A percentile compares a stretch with the other conserved stretches of the same genome.
Evolutionary conservation across 2,888 invertebrate species (phyloP).

Genomic region (Hirtodrosophila duncani): DNA sequence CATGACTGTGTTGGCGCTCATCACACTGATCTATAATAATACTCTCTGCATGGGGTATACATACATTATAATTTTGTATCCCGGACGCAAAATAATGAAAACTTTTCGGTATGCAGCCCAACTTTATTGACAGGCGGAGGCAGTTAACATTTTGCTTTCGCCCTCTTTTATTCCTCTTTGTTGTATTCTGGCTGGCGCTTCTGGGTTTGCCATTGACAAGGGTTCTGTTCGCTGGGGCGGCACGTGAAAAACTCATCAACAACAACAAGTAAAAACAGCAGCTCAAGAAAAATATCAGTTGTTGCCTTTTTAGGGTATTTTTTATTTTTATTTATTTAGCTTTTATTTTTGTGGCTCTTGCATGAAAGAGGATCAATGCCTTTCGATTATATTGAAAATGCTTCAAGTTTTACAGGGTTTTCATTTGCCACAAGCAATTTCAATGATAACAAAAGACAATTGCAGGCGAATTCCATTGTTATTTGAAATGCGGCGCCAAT

Average conservation of each 20-base stretch:
- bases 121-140: conserved; percentile 52
- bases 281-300: no score
- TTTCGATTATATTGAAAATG: no score
- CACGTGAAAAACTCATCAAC: conserved; percentile 65
- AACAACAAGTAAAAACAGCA: conserved; percentile 29
- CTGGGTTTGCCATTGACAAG: conserved; percentile 51
- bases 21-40: no score
- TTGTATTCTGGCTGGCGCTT: conserved; percentile 18
- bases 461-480: no score
- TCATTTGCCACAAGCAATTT: no score
- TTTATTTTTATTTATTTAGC: conserved; percentile 26
- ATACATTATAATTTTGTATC: no score
- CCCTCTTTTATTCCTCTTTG: conserved; percentile 4
- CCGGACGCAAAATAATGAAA: no score
- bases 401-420: no score
- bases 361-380: conserved; percentile 6
- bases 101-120: conserved; percentile 29
- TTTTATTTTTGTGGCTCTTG: conserved; percentile 21
- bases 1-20: no score
- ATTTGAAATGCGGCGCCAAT: no score
- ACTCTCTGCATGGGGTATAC: no score
- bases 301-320: conserved; percentile 20
- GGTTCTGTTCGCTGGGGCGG: conserved; percentile 32
- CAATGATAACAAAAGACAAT: no score
- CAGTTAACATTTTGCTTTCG: conserved; percentile 5